Conservation (phyloP, 1,140 invertebrate genomes). For the Helicoverpa zea region DNA sequence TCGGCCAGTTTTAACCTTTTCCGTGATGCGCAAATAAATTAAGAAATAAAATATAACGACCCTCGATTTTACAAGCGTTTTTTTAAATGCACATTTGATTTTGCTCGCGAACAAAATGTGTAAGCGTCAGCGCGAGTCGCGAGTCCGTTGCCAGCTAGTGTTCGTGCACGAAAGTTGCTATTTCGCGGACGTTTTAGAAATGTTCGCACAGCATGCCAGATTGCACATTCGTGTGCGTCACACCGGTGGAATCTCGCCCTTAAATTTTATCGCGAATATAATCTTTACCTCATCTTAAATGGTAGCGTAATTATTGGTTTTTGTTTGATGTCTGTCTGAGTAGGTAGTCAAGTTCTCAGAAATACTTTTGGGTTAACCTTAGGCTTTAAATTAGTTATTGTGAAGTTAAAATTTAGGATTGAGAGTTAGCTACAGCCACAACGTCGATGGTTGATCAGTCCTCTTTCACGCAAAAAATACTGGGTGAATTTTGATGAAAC, state of each 20-base stretch:
- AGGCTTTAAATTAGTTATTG: constrained; percentile 7
- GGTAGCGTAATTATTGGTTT: constrained; percentile 25
- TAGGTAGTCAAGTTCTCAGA: constrained; percentile 3
- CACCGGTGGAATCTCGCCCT: neutral
- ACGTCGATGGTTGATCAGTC: no score
- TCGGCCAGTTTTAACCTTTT: neutral
- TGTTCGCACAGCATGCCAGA: no score
- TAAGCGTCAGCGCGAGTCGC: neutral
- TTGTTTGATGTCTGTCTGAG: constrained; percentile 12
- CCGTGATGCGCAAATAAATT: neutral
- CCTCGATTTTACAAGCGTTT: neutral
- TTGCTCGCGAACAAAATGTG: no score
- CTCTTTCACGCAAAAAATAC: neutral
- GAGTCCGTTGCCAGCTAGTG: no score
- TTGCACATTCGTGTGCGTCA: no score
- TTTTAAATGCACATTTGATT: no score
- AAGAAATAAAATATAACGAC: no score
- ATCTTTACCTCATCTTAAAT: neutral
- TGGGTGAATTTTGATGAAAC: no score
- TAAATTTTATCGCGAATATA: constrained; percentile 1
- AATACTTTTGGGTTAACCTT: neutral
- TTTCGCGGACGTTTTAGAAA: no score
- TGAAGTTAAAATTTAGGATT: neutral
- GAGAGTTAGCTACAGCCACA: neutral
- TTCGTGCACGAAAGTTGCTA: no score